Evolutionary conservation across 2,113 vertebrate species (phyloP), one percentile per base, ranked within the genome.

Genomic region (Menidia beryllina): DNA sequence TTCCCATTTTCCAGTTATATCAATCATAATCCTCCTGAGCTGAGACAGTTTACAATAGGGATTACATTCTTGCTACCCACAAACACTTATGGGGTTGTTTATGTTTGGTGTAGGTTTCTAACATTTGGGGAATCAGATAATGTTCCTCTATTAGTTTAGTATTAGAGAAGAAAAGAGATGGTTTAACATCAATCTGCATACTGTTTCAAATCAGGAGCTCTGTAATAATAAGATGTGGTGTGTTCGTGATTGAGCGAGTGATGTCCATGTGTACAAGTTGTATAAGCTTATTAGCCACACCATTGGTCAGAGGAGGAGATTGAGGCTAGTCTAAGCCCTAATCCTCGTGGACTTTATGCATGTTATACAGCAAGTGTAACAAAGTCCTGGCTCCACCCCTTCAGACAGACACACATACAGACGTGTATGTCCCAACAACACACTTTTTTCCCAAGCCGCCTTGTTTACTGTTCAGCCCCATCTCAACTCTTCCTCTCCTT

Each of bases 251-350:
- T 20, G 54, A 30, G 64, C 47, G 79, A 69, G 63, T 50, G 53
- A 59, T 70, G 49, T 84, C 74, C 86, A 79, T 77, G 76, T 85
- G 80, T 72, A 89, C 53, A 57, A 64, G 69, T 85, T 86, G 76
- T 63, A 23, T 89, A 92, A 92, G 79, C 86, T 75, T 86, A 91
- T 92, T 89, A 91, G 75, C 57, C 69, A 69, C 66, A 68, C 68
- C 80, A 65, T 45, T 86, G 76, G 58, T 82, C 60, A 81, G 72
- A 85, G 65, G 75, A 82, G 74, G 82, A 87, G 88, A 91, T 86
- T 88, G 86, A 84, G 91, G 88, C 89, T 88, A 89, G 83, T 79
- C 81, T 91, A 84, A 91, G 54, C 82, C 69, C 43, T 89, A 91
- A 91, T 89, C 89, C 88, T 77, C 1, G 5, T 83, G 71, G 61